A percentile compares a stretch with the other conserved stretches of the same genome.
Conservation (phyloP, 1,140 invertebrate species). For the Achroia grisella region DNA sequence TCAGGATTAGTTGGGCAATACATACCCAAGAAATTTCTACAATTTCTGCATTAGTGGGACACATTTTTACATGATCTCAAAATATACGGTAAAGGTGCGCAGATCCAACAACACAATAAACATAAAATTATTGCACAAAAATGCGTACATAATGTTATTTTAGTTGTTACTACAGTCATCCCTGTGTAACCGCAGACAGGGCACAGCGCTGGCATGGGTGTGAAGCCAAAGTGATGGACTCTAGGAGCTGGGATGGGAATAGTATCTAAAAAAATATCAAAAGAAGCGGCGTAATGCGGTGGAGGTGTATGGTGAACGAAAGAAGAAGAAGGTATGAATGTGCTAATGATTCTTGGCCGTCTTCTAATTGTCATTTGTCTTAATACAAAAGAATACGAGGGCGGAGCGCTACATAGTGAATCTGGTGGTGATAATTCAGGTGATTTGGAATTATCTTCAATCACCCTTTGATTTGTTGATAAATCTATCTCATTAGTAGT, state of each 20-base stretch:
- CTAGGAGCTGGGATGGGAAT: conserved; percentile 33
- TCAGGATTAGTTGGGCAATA: conserved; percentile 57
- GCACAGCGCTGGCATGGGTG: conserved; percentile 44
- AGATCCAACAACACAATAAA: conserved; percentile 59
- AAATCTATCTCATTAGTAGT: background rate
- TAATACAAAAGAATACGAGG: conserved; percentile 63
- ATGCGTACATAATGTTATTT: conserved; percentile 59
- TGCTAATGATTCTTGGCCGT: conserved; percentile 54
- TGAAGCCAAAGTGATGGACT: conserved; percentile 46
- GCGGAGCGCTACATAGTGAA: conserved; percentile 54
- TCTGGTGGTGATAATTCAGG: conserved; percentile 44
- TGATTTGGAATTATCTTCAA: conserved; percentile 1
- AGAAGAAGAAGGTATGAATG: conserved; percentile 59
- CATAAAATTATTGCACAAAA: conserved; percentile 51
- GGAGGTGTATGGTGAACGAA: conserved; percentile 57
- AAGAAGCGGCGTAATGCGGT: conserved; percentile 55
- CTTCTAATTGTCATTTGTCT: conserved; percentile 46
- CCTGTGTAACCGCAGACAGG: conserved; percentile 57
- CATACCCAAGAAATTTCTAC: conserved; percentile 50
- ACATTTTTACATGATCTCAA: conserved; percentile 62
- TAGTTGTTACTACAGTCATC: conserved; percentile 37
- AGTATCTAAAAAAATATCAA: conserved; percentile 58
- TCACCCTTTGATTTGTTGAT: background rate
- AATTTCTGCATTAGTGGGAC: conserved; percentile 62
- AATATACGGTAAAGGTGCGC: conserved; percentile 55